A percentile compares a stretch with the other conserved stretches of the same genome.
Conservation (phyloP, 1,140 invertebrate species). For the Stegodyphus dumicola region DNA sequence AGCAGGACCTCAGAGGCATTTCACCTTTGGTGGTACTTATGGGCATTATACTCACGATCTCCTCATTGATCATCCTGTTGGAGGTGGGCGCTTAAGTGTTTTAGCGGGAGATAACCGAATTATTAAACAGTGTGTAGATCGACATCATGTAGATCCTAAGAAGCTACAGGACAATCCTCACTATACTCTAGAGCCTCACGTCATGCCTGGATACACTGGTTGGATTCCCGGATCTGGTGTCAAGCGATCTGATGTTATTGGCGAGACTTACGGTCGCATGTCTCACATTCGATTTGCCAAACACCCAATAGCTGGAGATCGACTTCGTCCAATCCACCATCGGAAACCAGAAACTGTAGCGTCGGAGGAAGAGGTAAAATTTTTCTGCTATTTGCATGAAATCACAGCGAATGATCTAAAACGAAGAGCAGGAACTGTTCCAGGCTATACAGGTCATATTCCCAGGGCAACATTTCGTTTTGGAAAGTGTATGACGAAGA, state of each 20-base stretch:
- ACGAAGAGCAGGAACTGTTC: not conserved
- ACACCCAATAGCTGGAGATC: not conserved
- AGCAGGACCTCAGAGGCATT: not conserved
- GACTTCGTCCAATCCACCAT: not conserved
- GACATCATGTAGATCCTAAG: not conserved
- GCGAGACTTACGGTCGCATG: slow-evolving; percentile 29
- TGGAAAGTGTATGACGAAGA: not conserved
- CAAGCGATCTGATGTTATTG: slow-evolving; percentile 7
- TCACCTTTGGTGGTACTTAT: not conserved
- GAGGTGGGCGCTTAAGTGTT: slow-evolving; percentile 3
- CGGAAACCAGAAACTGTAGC: not conserved
- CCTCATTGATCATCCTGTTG: slow-evolving; percentile 1
- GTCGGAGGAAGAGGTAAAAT: slow-evolving; percentile 13
- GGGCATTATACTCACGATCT: slow-evolving; percentile 16
- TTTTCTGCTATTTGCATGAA: slow-evolving; percentile 30
- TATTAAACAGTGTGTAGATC: not conserved
- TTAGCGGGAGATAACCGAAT: not conserved
- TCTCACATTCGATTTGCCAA: slow-evolving; percentile 11
- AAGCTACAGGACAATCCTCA: slow-evolving; percentile 4
- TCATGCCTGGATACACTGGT: slow-evolving; percentile 41
- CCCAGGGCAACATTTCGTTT: slow-evolving; percentile 1
- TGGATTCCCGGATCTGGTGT: slow-evolving; percentile 2
- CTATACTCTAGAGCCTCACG: slow-evolving; percentile 17
- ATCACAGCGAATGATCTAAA: not conserved
- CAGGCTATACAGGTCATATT: slow-evolving; percentile 18